These are phyloP conservation scores for Arctopsyche grandis DNA, from an alignment of 1,140 invertebrate species.

Conservation along the genomic window DNA sequence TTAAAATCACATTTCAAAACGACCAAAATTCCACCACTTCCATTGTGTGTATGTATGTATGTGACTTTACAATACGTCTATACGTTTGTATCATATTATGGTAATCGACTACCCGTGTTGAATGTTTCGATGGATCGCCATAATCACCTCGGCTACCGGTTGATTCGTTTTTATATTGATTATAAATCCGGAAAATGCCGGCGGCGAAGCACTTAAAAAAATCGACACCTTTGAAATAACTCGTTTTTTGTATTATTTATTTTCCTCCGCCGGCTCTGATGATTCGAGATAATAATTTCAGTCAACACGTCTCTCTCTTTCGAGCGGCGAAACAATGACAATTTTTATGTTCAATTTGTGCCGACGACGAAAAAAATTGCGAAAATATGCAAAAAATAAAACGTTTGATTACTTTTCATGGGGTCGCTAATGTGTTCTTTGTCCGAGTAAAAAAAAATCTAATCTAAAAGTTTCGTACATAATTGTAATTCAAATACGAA, in stretches of 20 bases:
- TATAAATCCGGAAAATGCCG: slow-evolving; percentile 19
- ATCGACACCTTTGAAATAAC: neutral
- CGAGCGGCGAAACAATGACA: slow-evolving; percentile 4
- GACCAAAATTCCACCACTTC: too few relatives aligned
- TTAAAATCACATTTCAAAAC: too few relatives aligned
- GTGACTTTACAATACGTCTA: too few relatives aligned
- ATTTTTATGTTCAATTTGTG: neutral
- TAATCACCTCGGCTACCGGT: slow-evolving; percentile 36
- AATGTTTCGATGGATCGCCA: slow-evolving; percentile 4
- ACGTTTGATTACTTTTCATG: slow-evolving; percentile 13
- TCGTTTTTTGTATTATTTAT: neutral
- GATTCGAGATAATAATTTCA: neutral
- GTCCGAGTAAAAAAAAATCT: neutral
- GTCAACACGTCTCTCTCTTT: neutral
- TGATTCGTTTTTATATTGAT: slow-evolving; percentile 9
- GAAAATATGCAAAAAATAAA: neutral
- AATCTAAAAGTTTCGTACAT: neutral
- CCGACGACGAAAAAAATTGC: neutral
- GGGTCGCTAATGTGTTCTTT: slow-evolving; percentile 7
- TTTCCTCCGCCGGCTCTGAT: neutral
- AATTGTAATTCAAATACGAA: neutral
- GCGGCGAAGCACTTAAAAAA: neutral
- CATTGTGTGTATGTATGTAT: too few relatives aligned
- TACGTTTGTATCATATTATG: neutral
- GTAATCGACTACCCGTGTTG: slow-evolving; percentile 32